Evolutionary conservation across 2,888 invertebrate genomes (phyloP), one percentile per base, ranked within the genome.

Genomic region (Campoplex nolae): DNA sequence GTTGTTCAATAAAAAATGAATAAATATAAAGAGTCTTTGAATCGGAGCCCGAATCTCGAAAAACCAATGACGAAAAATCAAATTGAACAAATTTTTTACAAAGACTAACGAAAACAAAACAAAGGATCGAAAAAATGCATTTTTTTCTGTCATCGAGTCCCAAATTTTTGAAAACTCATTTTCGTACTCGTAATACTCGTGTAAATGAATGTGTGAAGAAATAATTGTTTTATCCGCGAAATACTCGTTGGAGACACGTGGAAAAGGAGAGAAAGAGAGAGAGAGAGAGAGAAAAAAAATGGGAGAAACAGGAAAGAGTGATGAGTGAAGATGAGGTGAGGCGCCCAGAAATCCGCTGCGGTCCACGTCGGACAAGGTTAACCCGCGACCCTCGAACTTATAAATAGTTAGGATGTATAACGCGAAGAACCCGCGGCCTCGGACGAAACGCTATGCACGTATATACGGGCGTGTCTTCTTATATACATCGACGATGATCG

Each of bases 341-440:
- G 51, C 86, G 42, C 65, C 79, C 80, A 70, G 45, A 62, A 45
- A 81, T 74, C 51, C 84, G 87, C 65, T 80, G 89, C 91, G 92
- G 90, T 91, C 91, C 91, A 88, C 91, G 92, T 91, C 93, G 93
- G 93, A 87, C 93, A 93, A 93, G 93, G 93, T 93, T 93, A 93
- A 92, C 67, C 90, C 90, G 81, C 91, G 93, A 93, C 93, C 93
- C 93, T 93, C 93, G 90, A 90, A 90, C 89, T 92, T 93, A 93
- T 93, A 93, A 93, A 93, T 93, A 93, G 91, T 88, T 51, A 18
- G 73, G 16, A 51, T 71, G 62, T 88, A 80, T 81, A 89, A 88
- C 88, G 84, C 85, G 90, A 89, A 83, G 79, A 79, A 79, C 67
- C 62, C 81, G 83, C 86, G 78, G 68, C 81, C 77, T 86, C 87